Conservation (phyloP, 2,113 vertebrate genomes). For the Ardeotis arabs region DNA sequence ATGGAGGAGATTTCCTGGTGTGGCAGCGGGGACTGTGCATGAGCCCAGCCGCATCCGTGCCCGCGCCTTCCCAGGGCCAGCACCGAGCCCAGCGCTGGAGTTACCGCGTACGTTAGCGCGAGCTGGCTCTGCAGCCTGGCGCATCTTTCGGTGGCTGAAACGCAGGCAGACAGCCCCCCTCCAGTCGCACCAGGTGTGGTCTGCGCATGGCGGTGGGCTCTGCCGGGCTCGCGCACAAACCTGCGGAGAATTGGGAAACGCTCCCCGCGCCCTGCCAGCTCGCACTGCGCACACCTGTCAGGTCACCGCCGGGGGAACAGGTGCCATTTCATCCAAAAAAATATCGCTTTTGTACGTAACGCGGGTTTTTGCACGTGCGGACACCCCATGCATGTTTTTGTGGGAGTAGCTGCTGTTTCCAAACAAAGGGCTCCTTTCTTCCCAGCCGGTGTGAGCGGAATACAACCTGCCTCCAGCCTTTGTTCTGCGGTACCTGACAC, state of each 20-base stretch:
- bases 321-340: neutral
- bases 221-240: neutral
- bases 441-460: conserved; percentile 37
- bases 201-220: neutral
- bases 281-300: fast-evolving
- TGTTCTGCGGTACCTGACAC: neutral
- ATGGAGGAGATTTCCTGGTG: fast-evolving
- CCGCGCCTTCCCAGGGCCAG: neutral
- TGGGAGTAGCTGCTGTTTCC: neutral
- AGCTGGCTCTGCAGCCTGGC: neutral
- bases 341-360: fast-evolving
- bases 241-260: neutral
- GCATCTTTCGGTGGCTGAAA: fast-evolving
- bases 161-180: neutral
- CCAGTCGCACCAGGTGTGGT: fast-evolving
- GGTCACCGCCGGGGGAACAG: neutral
- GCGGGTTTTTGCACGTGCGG: fast-evolving
- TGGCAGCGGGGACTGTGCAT: fast-evolving
- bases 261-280: neutral
- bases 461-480: conserved; percentile 34
- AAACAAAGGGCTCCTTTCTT: conserved; percentile 55
- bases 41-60: fast-evolving
- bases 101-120: fast-evolving
- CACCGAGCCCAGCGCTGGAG: fast-evolving
- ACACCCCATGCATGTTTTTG: neutral